A percentile compares a stretch with the other conserved stretches of the same genome.
Evolutionary conservation across 2,888 invertebrate species (phyloP).

Genomic region (Augochlorella aurata): DNA sequence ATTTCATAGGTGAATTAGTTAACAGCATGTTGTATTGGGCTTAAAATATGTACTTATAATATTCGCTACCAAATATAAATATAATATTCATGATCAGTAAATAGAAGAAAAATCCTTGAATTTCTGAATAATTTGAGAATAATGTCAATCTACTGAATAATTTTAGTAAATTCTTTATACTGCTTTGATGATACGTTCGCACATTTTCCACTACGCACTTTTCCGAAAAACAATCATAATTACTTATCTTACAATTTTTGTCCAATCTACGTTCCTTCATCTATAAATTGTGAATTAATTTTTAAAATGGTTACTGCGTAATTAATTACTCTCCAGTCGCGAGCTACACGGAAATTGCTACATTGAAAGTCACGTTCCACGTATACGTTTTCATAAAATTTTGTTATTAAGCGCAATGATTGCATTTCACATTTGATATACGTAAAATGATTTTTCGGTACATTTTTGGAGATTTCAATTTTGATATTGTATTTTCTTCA

Average conservation of each 20-base stretch:
- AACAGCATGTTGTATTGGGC: too few relatives aligned
- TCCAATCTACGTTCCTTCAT: neutral
- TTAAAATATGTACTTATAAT: too few relatives aligned
- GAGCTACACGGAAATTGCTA: neutral
- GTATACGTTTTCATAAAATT: neutral
- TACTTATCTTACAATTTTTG: neutral
- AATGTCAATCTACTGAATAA: too few relatives aligned
- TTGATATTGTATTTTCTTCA: neutral
- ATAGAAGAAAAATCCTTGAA: too few relatives aligned
- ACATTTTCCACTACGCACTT: too few relatives aligned
- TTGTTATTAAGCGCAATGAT: neutral
- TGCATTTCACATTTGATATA: neutral
- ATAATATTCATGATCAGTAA: too few relatives aligned
- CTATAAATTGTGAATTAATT: neutral
- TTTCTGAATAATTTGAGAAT: too few relatives aligned
- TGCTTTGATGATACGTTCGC: too few relatives aligned
- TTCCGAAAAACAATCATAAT: too few relatives aligned
- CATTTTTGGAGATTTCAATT: neutral
- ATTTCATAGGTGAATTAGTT: too few relatives aligned
- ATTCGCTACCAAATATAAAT: too few relatives aligned
- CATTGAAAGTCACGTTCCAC: neutral
- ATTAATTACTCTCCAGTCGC: neutral
- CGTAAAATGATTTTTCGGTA: neutral
- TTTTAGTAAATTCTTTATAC: too few relatives aligned
- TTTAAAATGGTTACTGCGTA: neutral